These are phyloP conservation scores for Hypocryptadius cinnamomeus DNA, from an alignment of 2,113 vertebrate species.

Conservation along the genomic window DNA sequence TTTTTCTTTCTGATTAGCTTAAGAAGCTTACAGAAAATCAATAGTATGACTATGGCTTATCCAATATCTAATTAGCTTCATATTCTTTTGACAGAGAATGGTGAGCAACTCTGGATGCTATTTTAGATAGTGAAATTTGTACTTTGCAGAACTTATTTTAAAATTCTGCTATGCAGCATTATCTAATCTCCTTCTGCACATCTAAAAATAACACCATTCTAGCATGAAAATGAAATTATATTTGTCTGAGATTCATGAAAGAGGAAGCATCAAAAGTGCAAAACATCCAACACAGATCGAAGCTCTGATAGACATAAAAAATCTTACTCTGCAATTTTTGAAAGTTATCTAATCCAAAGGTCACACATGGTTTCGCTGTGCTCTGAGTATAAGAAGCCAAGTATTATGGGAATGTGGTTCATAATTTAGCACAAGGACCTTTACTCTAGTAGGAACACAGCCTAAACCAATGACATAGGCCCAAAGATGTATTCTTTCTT, in stretches of 20 bases:
- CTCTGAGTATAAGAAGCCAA: background rate
- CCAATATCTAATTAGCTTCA: background rate
- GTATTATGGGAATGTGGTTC: background rate
- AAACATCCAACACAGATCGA: conserved; percentile 10
- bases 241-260: conserved; percentile 37
- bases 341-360: conserved; percentile 32
- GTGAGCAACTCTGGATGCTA: background rate
- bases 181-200: conserved; percentile 46
- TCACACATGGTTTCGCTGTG: background rate
- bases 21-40: background rate
- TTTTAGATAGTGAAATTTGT: conserved; percentile 17
- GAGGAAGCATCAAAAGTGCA: conserved; percentile 32
- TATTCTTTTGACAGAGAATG: background rate
- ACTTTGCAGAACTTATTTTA: conserved; percentile 29
- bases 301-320: conserved; percentile 27
- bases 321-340: background rate
- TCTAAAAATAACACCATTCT: conserved; percentile 49
- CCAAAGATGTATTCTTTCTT: background rate
- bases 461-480: background rate
- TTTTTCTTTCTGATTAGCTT: background rate
- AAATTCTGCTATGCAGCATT: conserved; percentile 22
- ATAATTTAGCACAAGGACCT: background rate
- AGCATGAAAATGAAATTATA: conserved; percentile 38
- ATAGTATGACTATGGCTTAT: background rate
- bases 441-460: background rate